Percentiles rank a stretch among this genome's conserved stretches.
Conservation (phyloP, 2,888 invertebrate genomes). For the Taphrorychus bicolor region DNA sequence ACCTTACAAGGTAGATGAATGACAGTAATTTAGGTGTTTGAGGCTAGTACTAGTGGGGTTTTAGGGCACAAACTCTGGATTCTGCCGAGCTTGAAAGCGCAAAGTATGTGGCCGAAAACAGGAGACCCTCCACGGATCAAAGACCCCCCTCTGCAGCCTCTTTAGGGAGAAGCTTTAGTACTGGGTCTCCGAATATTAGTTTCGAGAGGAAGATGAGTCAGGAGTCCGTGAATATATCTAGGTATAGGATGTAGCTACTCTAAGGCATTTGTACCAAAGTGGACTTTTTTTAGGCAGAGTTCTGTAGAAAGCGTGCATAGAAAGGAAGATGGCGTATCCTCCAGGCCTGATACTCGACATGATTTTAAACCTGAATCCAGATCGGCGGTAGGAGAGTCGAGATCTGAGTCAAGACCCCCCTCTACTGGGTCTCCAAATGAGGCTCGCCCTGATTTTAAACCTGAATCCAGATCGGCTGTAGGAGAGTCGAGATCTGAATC, state of each 20-base stretch:
- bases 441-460: no score
- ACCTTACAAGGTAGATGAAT: constrained; percentile 26
- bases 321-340: constrained; percentile 39
- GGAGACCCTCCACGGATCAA: constrained; percentile 54
- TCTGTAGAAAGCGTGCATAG: constrained; percentile 49
- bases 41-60: constrained; percentile 11
- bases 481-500: no score
- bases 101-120: constrained; percentile 44
- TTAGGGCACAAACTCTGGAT: constrained; percentile 55
- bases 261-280: background rate
- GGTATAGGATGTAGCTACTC: no score
- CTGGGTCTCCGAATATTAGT: constrained; percentile 59
- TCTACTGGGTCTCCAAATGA: no score
- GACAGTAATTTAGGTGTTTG: background rate
- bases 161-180: constrained; percentile 63
- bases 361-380: constrained; percentile 1
- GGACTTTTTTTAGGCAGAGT: constrained; percentile 36
- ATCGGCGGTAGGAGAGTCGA: no score
- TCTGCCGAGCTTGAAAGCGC: constrained; percentile 50
- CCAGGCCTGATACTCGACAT: background rate
- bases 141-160: constrained; percentile 56
- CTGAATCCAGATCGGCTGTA: no score
- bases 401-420: no score
- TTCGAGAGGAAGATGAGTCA: constrained; percentile 61
- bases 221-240: constrained; percentile 40